Conservation (phyloP, 1,140 invertebrate genomes). For the Brachionus sp. region DNA sequence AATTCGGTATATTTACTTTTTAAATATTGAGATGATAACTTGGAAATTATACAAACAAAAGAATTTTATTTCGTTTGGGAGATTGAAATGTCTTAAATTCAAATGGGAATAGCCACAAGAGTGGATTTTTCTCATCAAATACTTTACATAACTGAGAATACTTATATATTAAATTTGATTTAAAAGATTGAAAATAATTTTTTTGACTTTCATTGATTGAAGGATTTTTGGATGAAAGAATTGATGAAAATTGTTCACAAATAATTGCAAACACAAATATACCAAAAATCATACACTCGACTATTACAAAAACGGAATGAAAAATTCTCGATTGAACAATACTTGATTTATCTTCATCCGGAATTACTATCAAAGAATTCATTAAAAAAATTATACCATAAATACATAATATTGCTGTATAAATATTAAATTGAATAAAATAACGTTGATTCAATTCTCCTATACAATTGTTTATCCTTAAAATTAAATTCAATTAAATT, state of each 20-base stretch:
- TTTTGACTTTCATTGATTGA: neutral
- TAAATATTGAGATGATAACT: neutral
- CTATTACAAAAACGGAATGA: slow-evolving; percentile 22
- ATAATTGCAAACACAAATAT: slow-evolving; percentile 23
- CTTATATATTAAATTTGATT: neutral
- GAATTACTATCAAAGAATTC: neutral
- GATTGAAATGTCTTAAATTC: neutral
- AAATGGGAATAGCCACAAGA: slow-evolving; percentile 17
- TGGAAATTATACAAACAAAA: neutral
- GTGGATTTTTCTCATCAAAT: neutral
- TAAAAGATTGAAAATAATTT: neutral
- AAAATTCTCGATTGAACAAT: neutral
- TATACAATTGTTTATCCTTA: slow-evolving; percentile 30
- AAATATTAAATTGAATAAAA: slow-evolving; percentile 43
- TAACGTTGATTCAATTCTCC: slow-evolving; percentile 15
- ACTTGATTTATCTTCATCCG: neutral
- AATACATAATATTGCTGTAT: slow-evolving; percentile 29
- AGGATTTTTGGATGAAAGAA: neutral
- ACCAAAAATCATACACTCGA: slow-evolving; percentile 15
- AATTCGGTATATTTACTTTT: too few relatives aligned
- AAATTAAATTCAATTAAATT: neutral
- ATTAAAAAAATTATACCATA: slow-evolving; percentile 7
- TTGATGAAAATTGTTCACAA: slow-evolving; percentile 20
- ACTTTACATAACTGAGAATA: slow-evolving; percentile 21
- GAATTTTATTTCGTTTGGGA: neutral